A percentile compares a stretch with the other conserved stretches of the same genome.
Evolutionary conservation across 2,797 vertebrate genomes (phyloP).

Genomic region (Tauraco hartlaubi): DNA sequence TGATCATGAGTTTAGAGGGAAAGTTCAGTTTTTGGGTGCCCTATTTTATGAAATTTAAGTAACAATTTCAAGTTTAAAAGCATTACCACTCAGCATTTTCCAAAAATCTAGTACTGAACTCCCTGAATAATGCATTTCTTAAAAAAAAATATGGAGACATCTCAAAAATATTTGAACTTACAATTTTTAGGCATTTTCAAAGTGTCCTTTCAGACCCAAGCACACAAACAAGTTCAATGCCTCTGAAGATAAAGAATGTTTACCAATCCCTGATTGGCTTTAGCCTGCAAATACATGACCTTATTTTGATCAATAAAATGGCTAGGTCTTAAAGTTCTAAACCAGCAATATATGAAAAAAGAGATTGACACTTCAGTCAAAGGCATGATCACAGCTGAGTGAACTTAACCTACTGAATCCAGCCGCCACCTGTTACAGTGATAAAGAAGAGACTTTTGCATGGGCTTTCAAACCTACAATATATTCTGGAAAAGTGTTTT

Average conservation of each 20-base stretch:
- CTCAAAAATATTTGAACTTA: neutral
- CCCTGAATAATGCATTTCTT: neutral
- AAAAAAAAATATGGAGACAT: neutral
- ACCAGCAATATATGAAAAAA: neutral
- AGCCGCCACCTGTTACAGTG: neutral
- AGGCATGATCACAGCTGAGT: neutral
- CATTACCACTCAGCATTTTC: neutral
- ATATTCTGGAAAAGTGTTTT: neutral
- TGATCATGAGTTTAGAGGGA: neutral
- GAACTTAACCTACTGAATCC: neutral
- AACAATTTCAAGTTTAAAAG: neutral
- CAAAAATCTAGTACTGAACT: neutral
- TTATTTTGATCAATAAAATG: neutral
- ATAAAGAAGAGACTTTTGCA: neutral
- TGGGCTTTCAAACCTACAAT: neutral
- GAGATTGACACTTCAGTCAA: neutral
- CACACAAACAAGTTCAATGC: neutral
- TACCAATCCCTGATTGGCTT: neutral
- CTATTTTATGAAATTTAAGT: neutral
- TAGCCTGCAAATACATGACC: neutral
- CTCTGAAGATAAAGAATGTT: neutral
- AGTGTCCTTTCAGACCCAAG: neutral
- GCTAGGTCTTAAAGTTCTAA: neutral
- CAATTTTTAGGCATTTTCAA: neutral
- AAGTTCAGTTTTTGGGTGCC: neutral